Evolutionary conservation across 2,888 invertebrate genomes (phyloP).

Genomic region (Clitarchus hookeri): DNA sequence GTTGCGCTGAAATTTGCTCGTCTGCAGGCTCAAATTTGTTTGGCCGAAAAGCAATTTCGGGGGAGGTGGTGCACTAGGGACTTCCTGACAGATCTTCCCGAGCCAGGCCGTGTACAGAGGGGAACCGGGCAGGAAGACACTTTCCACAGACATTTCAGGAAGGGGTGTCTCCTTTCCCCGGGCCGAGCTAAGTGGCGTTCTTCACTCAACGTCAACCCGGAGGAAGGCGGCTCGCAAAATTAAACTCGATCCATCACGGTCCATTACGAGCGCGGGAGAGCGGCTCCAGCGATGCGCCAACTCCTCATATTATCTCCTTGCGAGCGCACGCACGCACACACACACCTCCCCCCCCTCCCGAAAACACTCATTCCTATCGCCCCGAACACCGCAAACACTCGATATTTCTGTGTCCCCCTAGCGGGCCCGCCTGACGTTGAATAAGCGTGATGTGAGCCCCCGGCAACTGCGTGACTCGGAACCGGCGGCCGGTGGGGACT

Average conservation of each 20-base stretch:
- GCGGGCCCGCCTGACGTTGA: not conserved
- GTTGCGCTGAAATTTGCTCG: not conserved
- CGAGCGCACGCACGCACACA: not conserved
- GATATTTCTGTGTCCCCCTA: not conserved
- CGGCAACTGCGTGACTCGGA: not conserved
- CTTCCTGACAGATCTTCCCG: no score
- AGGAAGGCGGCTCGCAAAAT: conserved; percentile 25
- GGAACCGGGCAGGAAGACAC: not conserved
- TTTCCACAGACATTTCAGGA: conserved; percentile 18
- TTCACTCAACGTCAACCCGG: conserved; percentile 30
- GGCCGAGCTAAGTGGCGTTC: conserved; percentile 20
- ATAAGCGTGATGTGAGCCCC: not conserved
- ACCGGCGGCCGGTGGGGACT: not conserved
- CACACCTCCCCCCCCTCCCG: not conserved
- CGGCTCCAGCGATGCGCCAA: not conserved
- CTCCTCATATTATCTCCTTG: conserved; percentile 8
- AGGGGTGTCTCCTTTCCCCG: not conserved
- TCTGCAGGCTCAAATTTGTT: not conserved
- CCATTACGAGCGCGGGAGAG: conserved; percentile 27
- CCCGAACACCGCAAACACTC: conserved; percentile 14
- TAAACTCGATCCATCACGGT: conserved; percentile 35
- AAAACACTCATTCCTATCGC: not conserved
- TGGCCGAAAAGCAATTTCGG: not conserved
- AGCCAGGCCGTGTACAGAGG: not conserved
- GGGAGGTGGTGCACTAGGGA: not conserved